Base-by-base conservation (phyloP, 2,888 invertebrate genomes). In the Mylabris sibirica region DNA sequence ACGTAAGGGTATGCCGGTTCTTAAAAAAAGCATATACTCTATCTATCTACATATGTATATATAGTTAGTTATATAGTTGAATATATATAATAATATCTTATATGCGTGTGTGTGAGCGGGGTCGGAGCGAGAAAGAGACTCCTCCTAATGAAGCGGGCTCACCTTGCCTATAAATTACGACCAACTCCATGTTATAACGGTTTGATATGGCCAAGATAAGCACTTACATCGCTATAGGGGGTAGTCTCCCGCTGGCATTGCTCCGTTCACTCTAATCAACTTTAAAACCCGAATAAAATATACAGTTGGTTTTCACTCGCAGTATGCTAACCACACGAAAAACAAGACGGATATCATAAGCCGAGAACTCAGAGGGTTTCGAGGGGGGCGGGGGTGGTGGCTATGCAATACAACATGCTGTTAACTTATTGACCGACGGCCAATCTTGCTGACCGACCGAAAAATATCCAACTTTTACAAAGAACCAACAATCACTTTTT, bases 181-280 rank as follows among this genome's bases (percentile, higher is more conserved):
- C 81, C 81, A 83, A 83, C 84, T 84, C 83, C 84, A 84, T 84
- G 84, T 83, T 83, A 84, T 84, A 84, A 84, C 84, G 85, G 85
- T 84, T 82, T 81, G 85, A 85, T 85, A 85, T 83, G 85, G 84
- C 84, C 84, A 81, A 84, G 84, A 85, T 84, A 85, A 84, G 84
- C 84, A 83, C 84, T 84, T 81, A 82, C 82, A 83, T 80, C 81
- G 77, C 84, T 76, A 81, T 84, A 83, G 85, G 84, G 83, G 83
- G 82, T 81, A 78, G 76, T 82, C 81, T 81, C 84, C 83, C 81
- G 84, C 81, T 81, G 80, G 78, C 77, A 79, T 78, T 76, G 77
- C 80, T 79, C 80, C 82, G 83, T 82, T 81, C 83, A 80, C 82
- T 84, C 84, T 84, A 85, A 85, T 85, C 85, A 85, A 85, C 85